Evolutionary conservation across 2,113 vertebrate genomes (phyloP), one percentile per base, ranked within the genome.

Genomic region (Mesitornis unicolor): DNA sequence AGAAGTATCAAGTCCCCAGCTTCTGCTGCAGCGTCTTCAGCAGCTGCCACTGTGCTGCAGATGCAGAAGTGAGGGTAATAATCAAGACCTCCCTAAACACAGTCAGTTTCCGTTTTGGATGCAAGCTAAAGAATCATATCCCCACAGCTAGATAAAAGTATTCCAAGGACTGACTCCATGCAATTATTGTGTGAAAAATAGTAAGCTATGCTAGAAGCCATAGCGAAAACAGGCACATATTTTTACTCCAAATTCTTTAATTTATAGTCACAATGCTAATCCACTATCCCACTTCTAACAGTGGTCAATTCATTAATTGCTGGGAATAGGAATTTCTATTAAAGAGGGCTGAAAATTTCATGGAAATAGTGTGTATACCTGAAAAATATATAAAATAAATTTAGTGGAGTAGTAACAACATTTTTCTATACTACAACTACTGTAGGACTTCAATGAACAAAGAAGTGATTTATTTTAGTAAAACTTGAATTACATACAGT

Each of bases 181-280:
- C 14, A 68, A 65, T 47, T 86, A 40, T 7, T 73, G 10, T 57
- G 11, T 60, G 28, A 53, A 84, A 95, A 63, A 75, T 2, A 10
- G 13, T n/a, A 35, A 19, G 7, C 3, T 75, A 29, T 0, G 0
- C 8, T 28, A 65, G 31, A 76, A 90, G 9, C 5, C 10, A 9
- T 4, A 43, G 6, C 21, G 33, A 71, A 77, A 80, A 48, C 1
- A 50, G 57, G 28, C 5, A n/a, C 6, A 3, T 77, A 29, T 87
- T 84, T 71, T 38, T 11, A 64, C 9, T 6, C 7, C 8, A 47
- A 9, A 51, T 70, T 21, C 9, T 76, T 65, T 47, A 89, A 59
- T n/a, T 20, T n/a, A n/a, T 22, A 42, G 35, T 51, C 64, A 74
- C 16, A 88, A 57, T 75, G 38, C 2, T 43, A 50, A 83, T n/a